Evolutionary conservation across 1,140 invertebrate species (phyloP).

Genomic region (Lasioglossum albipes): DNA sequence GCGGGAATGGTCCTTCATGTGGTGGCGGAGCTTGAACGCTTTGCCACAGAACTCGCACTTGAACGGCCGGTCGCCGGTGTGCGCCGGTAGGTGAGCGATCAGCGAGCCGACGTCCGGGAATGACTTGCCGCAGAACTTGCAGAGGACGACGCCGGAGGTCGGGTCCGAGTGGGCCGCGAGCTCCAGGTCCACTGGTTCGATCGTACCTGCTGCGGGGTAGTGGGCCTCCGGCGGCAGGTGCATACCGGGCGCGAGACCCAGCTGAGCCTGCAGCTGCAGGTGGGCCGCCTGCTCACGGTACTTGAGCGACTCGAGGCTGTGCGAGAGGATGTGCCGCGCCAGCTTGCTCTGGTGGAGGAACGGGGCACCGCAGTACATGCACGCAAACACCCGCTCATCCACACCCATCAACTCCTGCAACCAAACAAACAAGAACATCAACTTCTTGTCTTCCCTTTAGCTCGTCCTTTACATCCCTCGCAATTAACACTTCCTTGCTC

Average conservation of each 20-base stretch:
- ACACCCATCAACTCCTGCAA: conserved; percentile 92
- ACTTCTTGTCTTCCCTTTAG: conserved; percentile 85
- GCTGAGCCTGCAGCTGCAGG: conserved; percentile 81
- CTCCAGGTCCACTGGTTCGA: conserved; percentile 80
- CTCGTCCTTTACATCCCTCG: conserved; percentile 52
- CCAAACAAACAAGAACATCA: conserved; percentile 94
- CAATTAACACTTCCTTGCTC: conserved; percentile 45
- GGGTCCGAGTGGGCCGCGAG: conserved; percentile 81
- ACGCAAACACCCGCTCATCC: conserved; percentile 85
- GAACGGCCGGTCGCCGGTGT: conserved; percentile 93
- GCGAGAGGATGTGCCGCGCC: conserved; percentile 91
- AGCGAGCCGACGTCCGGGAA: conserved; percentile 92
- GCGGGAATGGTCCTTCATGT: conserved; percentile 96
- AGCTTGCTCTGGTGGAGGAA: conserved; percentile 94
- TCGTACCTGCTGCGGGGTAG: conserved; percentile 77
- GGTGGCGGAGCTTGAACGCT: conserved; percentile 93
- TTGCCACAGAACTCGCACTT: conserved; percentile 95
- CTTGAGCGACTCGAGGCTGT: conserved; percentile 91
- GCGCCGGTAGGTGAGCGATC: conserved; percentile 91
- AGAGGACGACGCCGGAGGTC: conserved; percentile 87
- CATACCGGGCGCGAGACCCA: conserved; percentile 71
- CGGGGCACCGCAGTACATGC: conserved; percentile 92
- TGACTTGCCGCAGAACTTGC: conserved; percentile 94
- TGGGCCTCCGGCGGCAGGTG: conserved; percentile 78
- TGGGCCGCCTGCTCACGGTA: conserved; percentile 85